Evolutionary conservation across 2,797 vertebrate genomes (phyloP), one percentile per base, ranked within the genome.

Genomic region (Neoniphon sammara): DNA sequence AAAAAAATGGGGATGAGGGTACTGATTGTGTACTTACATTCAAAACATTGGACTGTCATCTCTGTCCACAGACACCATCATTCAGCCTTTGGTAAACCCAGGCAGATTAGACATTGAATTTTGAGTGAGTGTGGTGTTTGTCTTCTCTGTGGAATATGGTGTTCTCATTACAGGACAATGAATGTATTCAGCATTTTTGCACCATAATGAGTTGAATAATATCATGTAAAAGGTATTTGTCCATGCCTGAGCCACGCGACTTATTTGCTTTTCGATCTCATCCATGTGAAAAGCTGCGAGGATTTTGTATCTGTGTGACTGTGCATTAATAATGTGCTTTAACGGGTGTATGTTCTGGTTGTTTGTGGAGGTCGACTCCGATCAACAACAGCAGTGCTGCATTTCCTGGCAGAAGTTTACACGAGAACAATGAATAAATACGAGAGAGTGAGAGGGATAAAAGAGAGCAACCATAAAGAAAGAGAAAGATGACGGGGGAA

Each of bases 361-460:
- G 57, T 80, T 67, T n/a, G 15, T 39, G 23, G 54, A 70, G 53
- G 23, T 17, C 42, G 4, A 25, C 55, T 42, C 2, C 0, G 0
- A 58, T 5, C 62, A 60, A 62, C 57, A 44, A 75, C 82, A 66
- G 61, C 52, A 30, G 42, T 0, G 17, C 52, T 34, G 56, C 9
- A 11, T 53, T 53, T 53, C 52, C 21, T 12, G 52, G 20, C 61
- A 52, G 21, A 7, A 7, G 7, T 84, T 31, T 71, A 71, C 68
- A 66, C 21, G 20, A 54, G 68, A 79, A 20, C 25, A 72, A 74
- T 1, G 0, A 18, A 70, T 27, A 75, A 73, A 77, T 36, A 56
- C 70, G 39, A 73, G 39, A 66, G 31, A 74, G 49, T 77, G 52
- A 21, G 27, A 39, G 21, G 49, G 34, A 74, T 39, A 53, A 79